phyloP scores from a whole-genome alignment of 2,888 invertebrate genomes.

The Hermaeophaga mercurialis region DNA sequence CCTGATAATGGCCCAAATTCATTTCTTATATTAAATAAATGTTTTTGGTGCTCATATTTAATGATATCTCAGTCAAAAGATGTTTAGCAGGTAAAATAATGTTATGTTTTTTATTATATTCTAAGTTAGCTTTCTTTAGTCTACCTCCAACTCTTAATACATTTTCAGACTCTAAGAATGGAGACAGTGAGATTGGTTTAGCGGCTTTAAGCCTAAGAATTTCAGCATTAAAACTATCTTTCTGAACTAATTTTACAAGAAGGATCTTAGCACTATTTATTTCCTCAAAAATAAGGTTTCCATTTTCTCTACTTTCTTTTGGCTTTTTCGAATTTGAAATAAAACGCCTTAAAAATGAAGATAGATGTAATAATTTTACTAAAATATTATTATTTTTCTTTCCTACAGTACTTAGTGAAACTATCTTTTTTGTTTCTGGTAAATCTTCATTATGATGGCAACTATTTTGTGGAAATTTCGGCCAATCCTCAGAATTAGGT shows the following conservation, averaged over 20 bases:
- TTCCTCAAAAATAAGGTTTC: neutral
- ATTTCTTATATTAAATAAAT: slow-evolving; percentile 2
- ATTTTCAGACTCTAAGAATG: slow-evolving; percentile 6
- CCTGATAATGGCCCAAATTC: slow-evolving; percentile 9
- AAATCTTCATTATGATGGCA: neutral
- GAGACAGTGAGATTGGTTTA: neutral
- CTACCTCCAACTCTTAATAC: slow-evolving; percentile 13
- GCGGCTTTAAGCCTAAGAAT: slow-evolving; percentile 15
- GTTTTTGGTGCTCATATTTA: slow-evolving; percentile 4
- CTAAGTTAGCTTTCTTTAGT: neutral
- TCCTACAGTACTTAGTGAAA: neutral
- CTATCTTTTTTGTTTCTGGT: slow-evolving; percentile 6
- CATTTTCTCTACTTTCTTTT: neutral
- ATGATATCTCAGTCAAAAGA: slow-evolving; percentile 9
- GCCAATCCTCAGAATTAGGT: neutral
- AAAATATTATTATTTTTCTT: neutral
- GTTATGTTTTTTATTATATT: slow-evolving; percentile 7
- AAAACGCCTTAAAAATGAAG: slow-evolving; percentile 3
- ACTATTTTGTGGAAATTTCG: neutral
- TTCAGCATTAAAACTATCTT: slow-evolving; percentile 7
- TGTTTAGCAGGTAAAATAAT: slow-evolving; percentile 6
- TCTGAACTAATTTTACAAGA: slow-evolving; percentile 4
- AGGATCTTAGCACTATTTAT: neutral
- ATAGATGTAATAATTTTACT: slow-evolving; percentile 6
- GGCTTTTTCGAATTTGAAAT: neutral